phyloP scores from a whole-genome alignment of 2,888 invertebrate species.

The Epinotia demarniana region DNA sequence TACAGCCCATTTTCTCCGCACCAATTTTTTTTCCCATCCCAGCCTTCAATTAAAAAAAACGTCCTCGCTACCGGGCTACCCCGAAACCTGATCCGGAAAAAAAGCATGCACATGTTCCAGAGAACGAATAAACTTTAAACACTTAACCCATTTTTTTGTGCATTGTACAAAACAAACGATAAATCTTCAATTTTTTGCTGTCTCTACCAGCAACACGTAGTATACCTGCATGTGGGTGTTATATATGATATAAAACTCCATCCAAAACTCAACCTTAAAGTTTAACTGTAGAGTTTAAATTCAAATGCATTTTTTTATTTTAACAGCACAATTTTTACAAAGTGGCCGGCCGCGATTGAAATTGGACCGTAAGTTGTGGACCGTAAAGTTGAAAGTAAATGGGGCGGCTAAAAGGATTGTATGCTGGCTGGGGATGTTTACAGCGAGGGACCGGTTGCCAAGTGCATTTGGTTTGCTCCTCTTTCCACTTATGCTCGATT shows the following conservation, averaged over 20 bases:
- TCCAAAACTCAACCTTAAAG: conserved; percentile 45
- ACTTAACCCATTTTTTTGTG: conserved; percentile 74
- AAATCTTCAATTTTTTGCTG: conserved; percentile 66
- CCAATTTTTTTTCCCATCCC: conserved; percentile 10
- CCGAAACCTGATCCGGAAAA: conserved; percentile 47
- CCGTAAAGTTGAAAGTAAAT: conserved; percentile 15
- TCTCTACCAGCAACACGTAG: conserved; percentile 51
- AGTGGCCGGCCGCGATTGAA: background rate
- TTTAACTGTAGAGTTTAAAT: rapidly evolving
- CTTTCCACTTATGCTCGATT: background rate
- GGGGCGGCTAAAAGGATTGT: conserved; percentile 50
- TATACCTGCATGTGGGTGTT: conserved; percentile 62
- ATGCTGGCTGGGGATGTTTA: conserved; percentile 49
- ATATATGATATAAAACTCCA: conserved; percentile 55
- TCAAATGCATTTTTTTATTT: conserved; percentile 5
- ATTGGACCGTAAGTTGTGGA: conserved; percentile 10
- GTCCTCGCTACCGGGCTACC: conserved; percentile 38
- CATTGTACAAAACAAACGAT: conserved; percentile 66
- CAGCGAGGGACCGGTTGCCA: conserved; percentile 67
- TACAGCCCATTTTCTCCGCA: conserved; percentile 5
- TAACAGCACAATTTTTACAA: conserved; percentile 32
- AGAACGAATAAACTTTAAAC: conserved; percentile 72
- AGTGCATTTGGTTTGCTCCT: conserved; percentile 51
- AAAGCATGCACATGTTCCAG: conserved; percentile 57
- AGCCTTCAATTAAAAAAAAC: conserved; percentile 4